Evolutionary conservation across 2,797 vertebrate species (phyloP).

Genomic region (Rhodeus uyekii): DNA sequence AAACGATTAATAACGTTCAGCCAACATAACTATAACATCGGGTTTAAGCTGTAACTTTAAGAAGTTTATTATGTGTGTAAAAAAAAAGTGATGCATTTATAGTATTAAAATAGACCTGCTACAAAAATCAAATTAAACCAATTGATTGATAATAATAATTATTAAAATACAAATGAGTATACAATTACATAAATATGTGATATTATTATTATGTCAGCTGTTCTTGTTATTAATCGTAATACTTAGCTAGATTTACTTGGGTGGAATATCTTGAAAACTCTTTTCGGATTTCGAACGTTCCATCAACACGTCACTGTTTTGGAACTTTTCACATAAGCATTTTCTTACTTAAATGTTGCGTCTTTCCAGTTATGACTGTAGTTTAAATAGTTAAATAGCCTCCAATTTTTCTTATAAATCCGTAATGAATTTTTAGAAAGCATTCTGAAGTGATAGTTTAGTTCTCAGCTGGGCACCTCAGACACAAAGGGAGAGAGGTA

Average conservation of each 20-base stretch:
- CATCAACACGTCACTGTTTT: background rate
- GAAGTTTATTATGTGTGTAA: background rate
- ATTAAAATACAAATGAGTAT: background rate
- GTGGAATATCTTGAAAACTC: background rate
- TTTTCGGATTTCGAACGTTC: too few species aligned
- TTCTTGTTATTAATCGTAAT: background rate
- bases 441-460: slow-evolving; percentile 60
- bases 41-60: background rate
- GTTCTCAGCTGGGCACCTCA: slow-evolving; percentile 71
- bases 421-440: slow-evolving; percentile 1
- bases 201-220: background rate
- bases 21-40: background rate
- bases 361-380: slow-evolving; percentile 72
- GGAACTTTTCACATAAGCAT: background rate
- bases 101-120: too few species aligned
- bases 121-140: too few species aligned
- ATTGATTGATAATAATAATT: too few species aligned
- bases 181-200: background rate
- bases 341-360: background rate
- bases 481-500: slow-evolving; percentile 61
- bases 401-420: slow-evolving; percentile 7
- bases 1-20: background rate
- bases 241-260: background rate
- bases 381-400: slow-evolving; percentile 1
- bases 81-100: background rate